phyloP scores from a whole-genome alignment of 2,113 vertebrate genomes.

The Morone saxatilis region DNA sequence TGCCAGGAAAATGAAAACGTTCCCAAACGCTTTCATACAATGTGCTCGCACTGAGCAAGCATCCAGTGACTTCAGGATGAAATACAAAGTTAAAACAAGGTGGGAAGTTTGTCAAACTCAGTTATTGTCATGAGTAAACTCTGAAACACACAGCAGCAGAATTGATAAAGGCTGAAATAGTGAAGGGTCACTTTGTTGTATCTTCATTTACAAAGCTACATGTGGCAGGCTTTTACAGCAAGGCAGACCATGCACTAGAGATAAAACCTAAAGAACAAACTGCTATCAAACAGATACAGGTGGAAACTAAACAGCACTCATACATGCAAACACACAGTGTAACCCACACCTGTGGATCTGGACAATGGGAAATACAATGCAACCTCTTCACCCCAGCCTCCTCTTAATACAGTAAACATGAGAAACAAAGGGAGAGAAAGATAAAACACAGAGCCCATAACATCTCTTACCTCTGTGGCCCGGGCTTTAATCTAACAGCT shows the following conservation, averaged over 20 bases:
- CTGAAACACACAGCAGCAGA: not conserved
- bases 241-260: constrained; percentile 4
- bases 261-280: constrained; percentile 32
- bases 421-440: constrained; percentile 69
- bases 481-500: constrained; percentile 81
- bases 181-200: constrained; percentile 20
- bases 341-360: constrained; percentile 69
- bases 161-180: constrained; percentile 34
- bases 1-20: constrained; percentile 57
- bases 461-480: constrained; percentile 80
- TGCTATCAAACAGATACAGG: constrained; percentile 20
- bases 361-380: constrained; percentile 53
- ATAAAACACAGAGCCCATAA: constrained; percentile 63
- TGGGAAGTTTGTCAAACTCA: constrained; percentile 24
- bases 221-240: not conserved
- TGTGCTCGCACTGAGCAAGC: not conserved
- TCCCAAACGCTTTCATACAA: constrained; percentile 23
- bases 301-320: constrained; percentile 26
- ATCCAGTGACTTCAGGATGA: not conserved
- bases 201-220: constrained; percentile 15
- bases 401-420: constrained; percentile 59
- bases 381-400: constrained; percentile 36
- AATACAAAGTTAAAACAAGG: constrained; percentile 13
- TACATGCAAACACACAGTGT: constrained; percentile 28
- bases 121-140: not conserved